These are phyloP conservation scores for Cydia strobilella DNA, from an alignment of 1,140 invertebrate genomes.

Conservation along the genomic window DNA sequence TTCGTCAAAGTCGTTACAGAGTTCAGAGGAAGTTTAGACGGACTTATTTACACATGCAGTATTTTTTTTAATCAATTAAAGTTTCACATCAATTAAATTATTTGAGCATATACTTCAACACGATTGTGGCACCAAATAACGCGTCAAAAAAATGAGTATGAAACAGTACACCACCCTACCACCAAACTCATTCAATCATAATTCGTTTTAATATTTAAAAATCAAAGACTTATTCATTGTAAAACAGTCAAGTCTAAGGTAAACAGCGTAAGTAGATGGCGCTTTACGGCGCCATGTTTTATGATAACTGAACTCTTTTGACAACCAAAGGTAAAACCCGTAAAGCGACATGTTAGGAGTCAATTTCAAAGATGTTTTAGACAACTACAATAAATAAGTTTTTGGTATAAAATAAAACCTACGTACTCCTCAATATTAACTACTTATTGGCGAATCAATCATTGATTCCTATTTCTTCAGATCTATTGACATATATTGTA, in stretches of 20 bases:
- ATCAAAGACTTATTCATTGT: neutral
- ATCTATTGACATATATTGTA: neutral
- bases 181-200: slow-evolving; percentile 1
- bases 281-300: too few relatives aligned
- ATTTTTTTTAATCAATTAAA: neutral
- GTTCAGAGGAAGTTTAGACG: too few relatives aligned
- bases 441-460: neutral
- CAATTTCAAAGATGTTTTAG: too few relatives aligned
- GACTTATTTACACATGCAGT: neutral
- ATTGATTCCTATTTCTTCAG: neutral
- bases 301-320: too few relatives aligned
- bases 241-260: neutral
- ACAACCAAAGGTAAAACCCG: too few relatives aligned
- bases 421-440: neutral
- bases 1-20: too few relatives aligned
- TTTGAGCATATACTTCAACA: neutral
- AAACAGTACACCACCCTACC: neutral
- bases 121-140: neutral
- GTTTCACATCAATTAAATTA: neutral
- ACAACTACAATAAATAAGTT: too few relatives aligned
- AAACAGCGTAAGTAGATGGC: neutral
- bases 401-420: neutral
- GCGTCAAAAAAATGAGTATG: neutral
- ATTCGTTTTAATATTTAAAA: neutral
- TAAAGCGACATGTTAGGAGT: too few relatives aligned